Evolutionary conservation across 2,888 invertebrate species (phyloP), one percentile per base, ranked within the genome.

Genomic region (Sphaeridia pumilis): DNA sequence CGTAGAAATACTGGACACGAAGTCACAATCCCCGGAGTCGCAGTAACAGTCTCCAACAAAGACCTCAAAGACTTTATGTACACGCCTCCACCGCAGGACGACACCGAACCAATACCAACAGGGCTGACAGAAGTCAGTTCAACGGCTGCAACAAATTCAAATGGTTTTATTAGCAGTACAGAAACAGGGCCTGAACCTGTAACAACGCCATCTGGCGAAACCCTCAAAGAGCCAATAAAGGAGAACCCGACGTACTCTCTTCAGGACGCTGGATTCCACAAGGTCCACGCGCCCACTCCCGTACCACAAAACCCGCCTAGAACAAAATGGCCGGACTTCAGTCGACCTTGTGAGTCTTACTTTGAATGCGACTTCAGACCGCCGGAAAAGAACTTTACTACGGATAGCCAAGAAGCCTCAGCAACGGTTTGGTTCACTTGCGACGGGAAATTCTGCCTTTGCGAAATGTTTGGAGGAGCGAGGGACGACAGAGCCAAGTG

Each of bases 361-460:
- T 50, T 50, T 34, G 50, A 50, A 10, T 50, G 50, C 43, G 50
- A 50, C 14, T 50, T 50, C 44, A 21, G 43, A 17, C 25, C 35
- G 2, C 10, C 27, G 14, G 34, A 27, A 7, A 7, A n/a, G 31
- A 46, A 31, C 2, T 17, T 34, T 2, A 4, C 7, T 14, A 17
- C 22, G 2, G 4, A 7, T 12, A 46, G 5, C 20, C 21, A 28
- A 2, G 28, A 50, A 17, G 2, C 22, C 24, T 42, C 42, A 7
- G 34, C 20, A 3, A 28, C 28, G 12, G 44, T 44, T 2, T 50
- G 43, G 43, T 50, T 50, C 26, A 7, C 41, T 20, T 50, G 50
- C 44, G 50, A 50, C 17, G 50, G 50, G 2, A 43, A 28, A 3
- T 34, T 26, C 20, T 50, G 50, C 25, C 31, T 31, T 2, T 50